Percentiles rank a stretch among this genome's conserved stretches.
phyloP scores from a whole-genome alignment of 1,140 invertebrate genomes.

The Matsumurasca onukii region DNA sequence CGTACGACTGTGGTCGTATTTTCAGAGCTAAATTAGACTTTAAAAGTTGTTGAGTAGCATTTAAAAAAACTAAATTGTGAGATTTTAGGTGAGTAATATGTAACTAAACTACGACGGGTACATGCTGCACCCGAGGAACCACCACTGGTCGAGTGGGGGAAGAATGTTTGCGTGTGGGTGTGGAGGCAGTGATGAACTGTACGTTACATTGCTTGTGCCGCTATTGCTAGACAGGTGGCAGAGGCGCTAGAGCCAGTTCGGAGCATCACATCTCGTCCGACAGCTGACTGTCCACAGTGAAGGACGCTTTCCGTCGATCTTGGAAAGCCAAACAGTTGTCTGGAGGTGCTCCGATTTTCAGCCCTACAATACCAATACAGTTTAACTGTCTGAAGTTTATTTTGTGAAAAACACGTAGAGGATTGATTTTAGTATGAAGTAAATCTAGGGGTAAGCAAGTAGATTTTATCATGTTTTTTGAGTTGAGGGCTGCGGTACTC shows the following conservation, averaged over 20 bases:
- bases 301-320: constrained; percentile 5
- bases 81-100: too few relatives aligned
- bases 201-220: neutral
- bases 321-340: constrained; percentile 19
- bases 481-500: too few relatives aligned
- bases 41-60: too few relatives aligned
- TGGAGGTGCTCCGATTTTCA: constrained; percentile 21
- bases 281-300: constrained; percentile 8
- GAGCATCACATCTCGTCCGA: constrained; percentile 27
- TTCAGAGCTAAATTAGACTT: too few relatives aligned
- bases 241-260: neutral
- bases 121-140: too few relatives aligned
- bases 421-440: neutral
- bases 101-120: too few relatives aligned
- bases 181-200: neutral
- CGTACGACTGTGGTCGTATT: too few relatives aligned
- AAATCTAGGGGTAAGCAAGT: neutral
- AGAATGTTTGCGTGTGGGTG: too few relatives aligned
- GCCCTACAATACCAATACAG: constrained; percentile 11
- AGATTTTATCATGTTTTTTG: too few relatives aligned
- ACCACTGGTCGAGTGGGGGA: too few relatives aligned
- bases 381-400: neutral
- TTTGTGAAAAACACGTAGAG: neutral
- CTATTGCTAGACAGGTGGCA: too few relatives aligned
- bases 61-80: too few relatives aligned